A percentile compares a stretch with the other conserved stretches of the same genome.
Conservation (phyloP, 2,888 invertebrate species). For the Scelioninae gen. 2 region DNA sequence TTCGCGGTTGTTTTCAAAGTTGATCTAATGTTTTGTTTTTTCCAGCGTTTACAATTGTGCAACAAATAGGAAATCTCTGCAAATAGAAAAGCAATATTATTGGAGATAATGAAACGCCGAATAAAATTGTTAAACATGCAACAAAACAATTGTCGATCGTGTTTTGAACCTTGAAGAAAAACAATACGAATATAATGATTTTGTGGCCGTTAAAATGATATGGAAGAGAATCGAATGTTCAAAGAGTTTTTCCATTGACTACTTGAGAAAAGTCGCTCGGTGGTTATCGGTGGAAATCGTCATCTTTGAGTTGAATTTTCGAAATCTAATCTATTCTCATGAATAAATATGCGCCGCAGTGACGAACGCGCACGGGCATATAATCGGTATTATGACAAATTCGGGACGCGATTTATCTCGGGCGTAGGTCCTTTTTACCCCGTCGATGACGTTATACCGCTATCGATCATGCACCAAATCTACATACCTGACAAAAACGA, state of each 20-base stretch:
- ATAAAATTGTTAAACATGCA: too few relatives aligned
- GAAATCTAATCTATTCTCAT: constrained; percentile 38
- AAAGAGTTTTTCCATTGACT: constrained; percentile 6
- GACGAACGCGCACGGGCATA: constrained; percentile 23
- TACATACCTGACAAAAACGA: constrained; percentile 51
- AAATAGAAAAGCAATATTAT: too few relatives aligned
- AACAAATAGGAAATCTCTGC: too few relatives aligned
- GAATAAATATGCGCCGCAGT: constrained; percentile 41
- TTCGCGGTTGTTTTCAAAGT: too few relatives aligned
- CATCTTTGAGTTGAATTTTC: constrained; percentile 31
- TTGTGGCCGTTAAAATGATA: constrained; percentile 5
- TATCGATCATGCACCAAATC: constrained; percentile 52
- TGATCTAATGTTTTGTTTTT: too few relatives aligned
- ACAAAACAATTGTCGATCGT: too few relatives aligned
- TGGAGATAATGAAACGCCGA: too few relatives aligned
- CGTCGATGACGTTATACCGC: constrained; percentile 42
- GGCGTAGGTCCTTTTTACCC: constrained; percentile 47
- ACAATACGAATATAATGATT: too few relatives aligned
- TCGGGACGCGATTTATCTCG: constrained; percentile 56
- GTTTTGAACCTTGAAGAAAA: too few relatives aligned
- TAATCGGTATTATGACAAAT: constrained; percentile 57
- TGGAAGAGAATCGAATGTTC: too few relatives aligned
- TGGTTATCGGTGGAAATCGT: constrained; percentile 15
- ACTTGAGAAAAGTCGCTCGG: not conserved
- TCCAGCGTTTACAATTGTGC: too few relatives aligned